Conservation (phyloP, 2,797 vertebrate species). For the Urophycis tenuis region DNA sequence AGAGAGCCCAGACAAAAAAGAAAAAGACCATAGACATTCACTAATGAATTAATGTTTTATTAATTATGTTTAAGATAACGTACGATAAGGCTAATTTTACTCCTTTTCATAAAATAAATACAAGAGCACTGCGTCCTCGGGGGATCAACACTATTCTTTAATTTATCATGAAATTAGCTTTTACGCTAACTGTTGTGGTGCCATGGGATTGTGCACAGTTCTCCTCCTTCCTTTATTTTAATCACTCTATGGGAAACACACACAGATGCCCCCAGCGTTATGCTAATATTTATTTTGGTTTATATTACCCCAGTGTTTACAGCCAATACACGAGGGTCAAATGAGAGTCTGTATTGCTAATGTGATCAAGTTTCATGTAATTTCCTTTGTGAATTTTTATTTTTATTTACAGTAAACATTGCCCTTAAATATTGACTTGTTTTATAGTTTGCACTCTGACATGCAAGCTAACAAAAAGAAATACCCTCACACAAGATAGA, state of each 20-base stretch:
- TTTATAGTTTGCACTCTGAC: not conserved
- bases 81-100: slow-evolving; percentile 62
- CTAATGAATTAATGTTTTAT: slow-evolving; percentile 67
- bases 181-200: slow-evolving; percentile 53
- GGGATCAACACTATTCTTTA: slow-evolving; percentile 59
- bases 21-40: slow-evolving; percentile 38
- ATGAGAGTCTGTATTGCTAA: slow-evolving; percentile 60
- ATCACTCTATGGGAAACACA: slow-evolving; percentile 64
- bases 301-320: slow-evolving; percentile 64
- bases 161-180: slow-evolving; percentile 69
- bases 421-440: slow-evolving; percentile 34
- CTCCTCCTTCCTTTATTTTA: slow-evolving; percentile 63
- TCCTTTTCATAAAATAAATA: slow-evolving; percentile 65
- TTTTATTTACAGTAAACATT: slow-evolving; percentile 49
- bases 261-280: slow-evolving; percentile 60
- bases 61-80: slow-evolving; percentile 68
- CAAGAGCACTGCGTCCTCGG: slow-evolving; percentile 47
- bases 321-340: slow-evolving; percentile 59
- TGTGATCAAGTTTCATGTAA: slow-evolving; percentile 53
- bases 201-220: slow-evolving; percentile 58
- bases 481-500: slow-evolving; percentile 3
- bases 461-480: slow-evolving; percentile 18
- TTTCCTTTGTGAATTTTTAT: slow-evolving; percentile 29
- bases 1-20: slow-evolving; percentile 12
- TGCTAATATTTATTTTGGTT: slow-evolving; percentile 71